These are phyloP conservation scores for Acrocera orbiculus DNA, from an alignment of 2,888 invertebrate genomes.

Conservation along the genomic window DNA sequence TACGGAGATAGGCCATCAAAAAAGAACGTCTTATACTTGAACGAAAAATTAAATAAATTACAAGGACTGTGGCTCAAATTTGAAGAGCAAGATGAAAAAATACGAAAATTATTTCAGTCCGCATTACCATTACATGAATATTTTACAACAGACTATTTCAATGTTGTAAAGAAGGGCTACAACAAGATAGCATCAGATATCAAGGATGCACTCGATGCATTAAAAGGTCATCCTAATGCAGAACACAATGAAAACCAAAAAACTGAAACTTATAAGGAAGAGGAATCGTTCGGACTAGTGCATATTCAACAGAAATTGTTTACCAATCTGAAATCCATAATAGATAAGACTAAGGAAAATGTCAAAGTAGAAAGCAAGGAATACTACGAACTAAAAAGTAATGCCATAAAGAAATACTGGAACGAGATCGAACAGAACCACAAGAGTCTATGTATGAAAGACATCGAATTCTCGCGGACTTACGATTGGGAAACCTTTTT, in stretches of 20 bases:
- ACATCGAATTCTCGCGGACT: too few species aligned
- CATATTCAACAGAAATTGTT: neutral
- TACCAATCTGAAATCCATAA: too few species aligned
- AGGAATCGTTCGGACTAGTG: neutral
- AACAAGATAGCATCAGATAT: neutral
- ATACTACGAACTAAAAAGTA: neutral
- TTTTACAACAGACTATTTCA: neutral
- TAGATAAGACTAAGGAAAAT: too few species aligned
- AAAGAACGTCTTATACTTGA: neutral
- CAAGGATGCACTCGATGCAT: neutral
- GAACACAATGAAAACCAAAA: neutral
- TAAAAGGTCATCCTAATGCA: neutral
- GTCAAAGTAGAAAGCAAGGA: neutral
- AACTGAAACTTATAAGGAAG: neutral
- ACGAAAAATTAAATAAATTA: neutral
- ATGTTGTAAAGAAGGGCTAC: neutral
- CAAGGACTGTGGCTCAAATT: neutral
- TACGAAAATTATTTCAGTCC: neutral
- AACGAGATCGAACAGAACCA: neutral
- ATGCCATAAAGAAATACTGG: neutral
- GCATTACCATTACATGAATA: neutral
- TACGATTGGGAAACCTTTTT: neutral
- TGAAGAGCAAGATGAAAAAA: neutral
- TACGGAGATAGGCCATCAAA: neutral
- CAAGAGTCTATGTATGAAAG: too few species aligned